A percentile compares a stretch with the other conserved stretches of the same genome.
Conservation (phyloP, 2,113 vertebrate genomes). For the Phycodurus eques region DNA sequence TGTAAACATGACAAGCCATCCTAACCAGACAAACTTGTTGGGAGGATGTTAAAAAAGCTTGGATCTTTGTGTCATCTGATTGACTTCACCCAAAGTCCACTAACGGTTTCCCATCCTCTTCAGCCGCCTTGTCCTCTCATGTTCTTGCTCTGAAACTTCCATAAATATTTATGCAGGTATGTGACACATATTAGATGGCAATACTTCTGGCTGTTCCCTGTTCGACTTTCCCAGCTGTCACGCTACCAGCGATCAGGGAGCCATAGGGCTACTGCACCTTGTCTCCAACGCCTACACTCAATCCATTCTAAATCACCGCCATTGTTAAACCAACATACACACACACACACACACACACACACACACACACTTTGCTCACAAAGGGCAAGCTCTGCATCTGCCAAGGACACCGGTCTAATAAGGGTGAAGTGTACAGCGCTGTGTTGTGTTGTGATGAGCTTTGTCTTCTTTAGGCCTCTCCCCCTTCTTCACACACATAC, state of each 20-base stretch:
- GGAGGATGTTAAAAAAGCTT: conserved; percentile 8
- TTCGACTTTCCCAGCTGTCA: conserved; percentile 77
- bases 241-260: conserved; percentile 71
- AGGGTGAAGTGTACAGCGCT: conserved; percentile 66
- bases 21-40: conserved; percentile 1
- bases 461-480: conserved; percentile 43
- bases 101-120: conserved; percentile 36
- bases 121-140: conserved; percentile 26
- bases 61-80: conserved; percentile 56
- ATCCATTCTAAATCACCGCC: conserved; percentile 76
- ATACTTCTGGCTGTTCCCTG: conserved; percentile 74
- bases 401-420: conserved; percentile 78
- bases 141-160: conserved; percentile 54
- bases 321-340: conserved; percentile 62
- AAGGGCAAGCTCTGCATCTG: conserved; percentile 76
- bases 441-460: conserved; percentile 58
- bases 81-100: conserved; percentile 56
- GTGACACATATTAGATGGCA: conserved; percentile 77
- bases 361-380: conserved; percentile 66
- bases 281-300: conserved; percentile 72
- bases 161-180: conserved; percentile 79
- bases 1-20: background rate
- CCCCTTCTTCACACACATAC: conserved; percentile 23
- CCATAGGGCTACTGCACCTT: conserved; percentile 74
- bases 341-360: conserved; percentile 43